Base-by-base conservation (phyloP, 2,797 vertebrate species). In the Ctenopoma kingsleyae region DNA sequence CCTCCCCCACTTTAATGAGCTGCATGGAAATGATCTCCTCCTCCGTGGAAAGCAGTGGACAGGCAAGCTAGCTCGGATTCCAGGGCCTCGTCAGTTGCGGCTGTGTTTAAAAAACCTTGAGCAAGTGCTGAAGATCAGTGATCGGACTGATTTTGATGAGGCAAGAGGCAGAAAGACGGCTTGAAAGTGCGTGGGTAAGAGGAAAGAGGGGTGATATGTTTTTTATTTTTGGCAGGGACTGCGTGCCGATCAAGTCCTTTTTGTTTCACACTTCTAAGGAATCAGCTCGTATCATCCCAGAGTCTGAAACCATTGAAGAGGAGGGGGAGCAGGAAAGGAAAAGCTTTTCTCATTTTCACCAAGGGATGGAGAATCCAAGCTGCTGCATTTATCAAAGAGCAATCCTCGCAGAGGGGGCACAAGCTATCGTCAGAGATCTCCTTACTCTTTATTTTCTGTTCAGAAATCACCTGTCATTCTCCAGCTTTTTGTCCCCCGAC, bases 1-100 rank as follows among this genome's bases (percentile, higher is more conserved):
- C 68, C 54, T 20, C 68, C 62, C 65, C 16, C 30, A 8, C 73
- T 76, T 85, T 85, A 90, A 90, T 81, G 78, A 92, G 84, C 81
- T 76, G 63, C 59, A 56, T 81, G 81, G 73, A 78, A 73, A 85
- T 80, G 80, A 88, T 85, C 78, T 61, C 81, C 38, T 63, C 73
- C 84, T 71, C 67, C 60, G 47, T 19, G 62, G 80, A 65, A 50
- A 56, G 53, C 11, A 40, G 55, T 5, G 41, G 35, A 61, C 52
- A 15, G 30, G 25, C 50, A 65, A 52, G 62, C 27, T n/a, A n/a
- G 58, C 53, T 71, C 52, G 70, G 38, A 74, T 78, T 40, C 46
- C 48, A n/a, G 52, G 43, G 61, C 54, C 66, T 67, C 57, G 36
- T 54, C 55, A 46, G 51, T 69, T 5, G 30, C 76, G 52, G 59